Base-by-base conservation (phyloP, 2,888 invertebrate species). In the Stenolophus ochropezus region DNA sequence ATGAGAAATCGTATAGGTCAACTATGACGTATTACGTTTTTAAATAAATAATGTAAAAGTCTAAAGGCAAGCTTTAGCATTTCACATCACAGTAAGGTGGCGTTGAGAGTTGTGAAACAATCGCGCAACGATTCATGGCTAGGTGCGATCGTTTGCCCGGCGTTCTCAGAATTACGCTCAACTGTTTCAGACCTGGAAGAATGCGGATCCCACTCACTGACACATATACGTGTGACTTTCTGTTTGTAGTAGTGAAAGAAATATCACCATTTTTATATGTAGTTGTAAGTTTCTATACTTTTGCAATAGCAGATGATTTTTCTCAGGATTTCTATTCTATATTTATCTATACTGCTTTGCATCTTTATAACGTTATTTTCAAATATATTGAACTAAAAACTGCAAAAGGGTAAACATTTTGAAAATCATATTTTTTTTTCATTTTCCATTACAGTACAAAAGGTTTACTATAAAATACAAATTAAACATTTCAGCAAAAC, bases 131-230 rank as follows among this genome's bases (percentile, higher is more conserved):
- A 25, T 69, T 69, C 69, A 69, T 33, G 42, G 20, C 33, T 69
- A 69, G 69, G 69, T 69, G 69, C 33, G 69, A 69, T 69, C 42
- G 42, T 69, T 69, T 42, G 69, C 69, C 42, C 69, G 42, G n/a
- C 16, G 42, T 42, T 69, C 69, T 42, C 1, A 69, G 69, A 69
- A 69, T 47, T 18, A 20, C 18, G 33, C 11, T 69, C 42, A 61
- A 61, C 61, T 61, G 61, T 61, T 61, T 61, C 76, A 76, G 76
- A 76, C 76, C 21, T 56, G 76, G 18, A 76, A 76, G 76, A 76
- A 76, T 76, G 76, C 58, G 76, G 76, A 76, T 76, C 16, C 58
- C 76, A 76, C 74, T 42, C 27, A 76, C 58, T 25, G 33, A 76
- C 76, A 76, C 33, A 76, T 16, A 56, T 56, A 4, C 56, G 20